Percentiles rank a stretch among this genome's conserved stretches.
Conservation (phyloP, 1,140 invertebrate genomes). For the Scaptomyza hsui region DNA sequence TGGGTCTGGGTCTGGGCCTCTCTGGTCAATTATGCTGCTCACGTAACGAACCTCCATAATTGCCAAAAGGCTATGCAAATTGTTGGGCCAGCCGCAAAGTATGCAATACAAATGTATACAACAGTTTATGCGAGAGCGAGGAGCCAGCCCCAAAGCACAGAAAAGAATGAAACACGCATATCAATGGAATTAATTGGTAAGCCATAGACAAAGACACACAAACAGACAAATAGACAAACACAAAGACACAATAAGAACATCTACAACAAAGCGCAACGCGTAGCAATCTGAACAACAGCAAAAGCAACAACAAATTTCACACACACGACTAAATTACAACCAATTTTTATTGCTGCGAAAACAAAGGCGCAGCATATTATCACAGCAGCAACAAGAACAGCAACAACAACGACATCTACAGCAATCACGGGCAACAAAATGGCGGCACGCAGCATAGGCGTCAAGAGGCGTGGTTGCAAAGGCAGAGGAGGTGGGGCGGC, state of each 20-base stretch:
- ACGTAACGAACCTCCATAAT: slow-evolving; percentile 69
- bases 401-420: slow-evolving; percentile 12
- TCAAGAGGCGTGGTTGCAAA: slow-evolving; percentile 60
- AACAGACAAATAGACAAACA: background rate
- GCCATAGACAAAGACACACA: slow-evolving; percentile 33
- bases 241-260: slow-evolving; percentile 12
- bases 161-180: slow-evolving; percentile 66
- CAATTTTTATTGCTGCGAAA: slow-evolving; percentile 81
- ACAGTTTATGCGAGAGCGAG: background rate
- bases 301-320: slow-evolving; percentile 30
- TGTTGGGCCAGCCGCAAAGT: slow-evolving; percentile 64
- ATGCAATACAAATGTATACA: slow-evolving; percentile 62
- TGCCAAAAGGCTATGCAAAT: slow-evolving; percentile 75
- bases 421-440: slow-evolving; percentile 60
- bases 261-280: slow-evolving; percentile 48
- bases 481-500: slow-evolving; percentile 32
- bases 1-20: background rate
- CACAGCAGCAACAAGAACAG: slow-evolving; percentile 26
- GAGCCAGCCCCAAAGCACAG: slow-evolving; percentile 5
- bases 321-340: slow-evolving; percentile 71
- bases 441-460: slow-evolving; percentile 46
- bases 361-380: slow-evolving; percentile 81
- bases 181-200: slow-evolving; percentile 81
- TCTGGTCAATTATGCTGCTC: slow-evolving; percentile 62
- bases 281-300: slow-evolving; percentile 66